phyloP scores from a whole-genome alignment of 2,113 vertebrate genomes.

The Uropsilus gracilis region DNA sequence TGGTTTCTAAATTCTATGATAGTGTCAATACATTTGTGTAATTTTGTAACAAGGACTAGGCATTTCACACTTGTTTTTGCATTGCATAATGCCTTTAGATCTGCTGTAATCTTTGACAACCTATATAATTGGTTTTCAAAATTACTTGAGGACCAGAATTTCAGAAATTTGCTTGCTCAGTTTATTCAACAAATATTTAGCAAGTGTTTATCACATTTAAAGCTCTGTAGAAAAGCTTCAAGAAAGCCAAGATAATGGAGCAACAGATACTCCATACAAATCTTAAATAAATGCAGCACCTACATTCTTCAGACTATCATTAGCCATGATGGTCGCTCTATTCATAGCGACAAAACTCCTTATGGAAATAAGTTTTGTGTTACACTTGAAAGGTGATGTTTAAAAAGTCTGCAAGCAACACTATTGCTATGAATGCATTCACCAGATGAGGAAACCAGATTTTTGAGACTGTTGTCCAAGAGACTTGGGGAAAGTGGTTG shows the following conservation, averaged over 20 bases:
- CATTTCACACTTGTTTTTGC: background rate
- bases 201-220: background rate
- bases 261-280: background rate
- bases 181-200: constrained; percentile 10
- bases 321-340: background rate
- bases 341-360: background rate
- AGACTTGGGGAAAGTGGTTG: background rate
- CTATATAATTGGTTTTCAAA: background rate
- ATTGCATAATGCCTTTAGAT: background rate
- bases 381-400: constrained; percentile 26
- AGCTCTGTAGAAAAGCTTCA: background rate
- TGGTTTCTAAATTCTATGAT: background rate
- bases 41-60: background rate
- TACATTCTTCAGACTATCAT: background rate
- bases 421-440: background rate
- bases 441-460: background rate
- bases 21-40: background rate
- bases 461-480: background rate
- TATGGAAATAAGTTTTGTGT: background rate
- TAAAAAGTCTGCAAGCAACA: background rate
- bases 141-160: background rate
- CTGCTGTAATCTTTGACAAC: background rate
- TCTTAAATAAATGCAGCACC: background rate
- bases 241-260: background rate
- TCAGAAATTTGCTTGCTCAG: constrained; percentile 30